phyloP scores from a whole-genome alignment of 2,797 vertebrate species.

The Cynopterus sphinx region DNA sequence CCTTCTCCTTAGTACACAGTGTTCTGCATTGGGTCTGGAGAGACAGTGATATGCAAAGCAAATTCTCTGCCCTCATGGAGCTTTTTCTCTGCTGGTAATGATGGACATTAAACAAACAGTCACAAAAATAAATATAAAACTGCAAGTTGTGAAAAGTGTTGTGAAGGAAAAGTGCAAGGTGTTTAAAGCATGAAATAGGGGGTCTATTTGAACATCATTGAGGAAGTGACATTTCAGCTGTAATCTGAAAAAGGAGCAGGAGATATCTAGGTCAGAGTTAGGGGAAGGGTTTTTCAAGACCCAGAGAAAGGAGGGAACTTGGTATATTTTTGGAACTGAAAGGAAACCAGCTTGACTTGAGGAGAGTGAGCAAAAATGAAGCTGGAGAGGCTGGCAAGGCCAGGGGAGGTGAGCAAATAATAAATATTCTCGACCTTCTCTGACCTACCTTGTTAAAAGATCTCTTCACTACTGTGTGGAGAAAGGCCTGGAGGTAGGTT shows the following conservation, averaged over 20 bases:
- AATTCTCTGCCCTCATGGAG: background rate
- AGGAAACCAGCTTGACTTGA: background rate
- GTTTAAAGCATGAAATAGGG: background rate
- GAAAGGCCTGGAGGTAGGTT: background rate
- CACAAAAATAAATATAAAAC: background rate
- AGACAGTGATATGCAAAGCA: background rate
- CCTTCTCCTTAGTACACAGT: background rate
- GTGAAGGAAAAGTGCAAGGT: background rate
- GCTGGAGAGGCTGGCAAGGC: background rate
- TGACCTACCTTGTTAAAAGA: background rate
- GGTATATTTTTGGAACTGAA: background rate
- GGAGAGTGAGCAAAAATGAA: background rate
- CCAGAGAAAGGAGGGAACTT: background rate
- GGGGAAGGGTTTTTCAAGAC: background rate
- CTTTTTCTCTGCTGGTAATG: background rate
- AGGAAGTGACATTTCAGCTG: background rate
- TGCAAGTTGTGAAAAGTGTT: background rate
- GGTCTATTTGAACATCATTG: background rate
- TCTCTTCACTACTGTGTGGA: background rate
- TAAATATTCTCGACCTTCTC: background rate
- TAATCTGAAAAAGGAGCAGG: background rate
- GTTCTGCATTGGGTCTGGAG: background rate
- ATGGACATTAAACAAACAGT: background rate
- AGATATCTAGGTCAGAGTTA: background rate
- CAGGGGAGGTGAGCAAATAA: background rate